A percentile compares a stretch with the other conserved stretches of the same genome.
phyloP scores from a whole-genome alignment of 2,113 vertebrate species.

The Scartelaos histophorus region DNA sequence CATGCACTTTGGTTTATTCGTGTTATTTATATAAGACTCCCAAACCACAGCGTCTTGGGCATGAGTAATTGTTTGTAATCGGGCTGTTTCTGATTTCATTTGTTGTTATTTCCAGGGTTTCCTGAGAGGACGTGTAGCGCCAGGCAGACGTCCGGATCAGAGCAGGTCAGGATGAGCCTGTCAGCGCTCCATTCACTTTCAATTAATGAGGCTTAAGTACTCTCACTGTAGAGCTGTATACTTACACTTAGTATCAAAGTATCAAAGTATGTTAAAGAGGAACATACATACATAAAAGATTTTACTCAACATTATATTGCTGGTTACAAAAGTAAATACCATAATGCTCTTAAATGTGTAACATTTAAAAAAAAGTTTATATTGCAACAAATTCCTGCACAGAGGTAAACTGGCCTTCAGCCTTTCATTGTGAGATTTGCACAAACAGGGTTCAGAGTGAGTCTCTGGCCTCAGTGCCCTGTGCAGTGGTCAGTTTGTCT shows the following conservation, averaged over 20 bases:
- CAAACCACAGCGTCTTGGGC: not conserved
- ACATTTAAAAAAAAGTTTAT: not conserved
- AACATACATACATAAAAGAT: not conserved
- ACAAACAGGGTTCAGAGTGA: conserved; percentile 52
- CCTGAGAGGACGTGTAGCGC: conserved; percentile 60
- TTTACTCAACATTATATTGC: not conserved
- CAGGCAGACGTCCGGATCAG: conserved; percentile 69
- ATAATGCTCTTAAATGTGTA: not conserved
- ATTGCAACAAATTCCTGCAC: not conserved
- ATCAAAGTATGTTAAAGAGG: not conserved
- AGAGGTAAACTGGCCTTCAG: not conserved
- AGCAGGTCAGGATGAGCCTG: conserved; percentile 43
- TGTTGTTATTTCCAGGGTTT: conserved; percentile 59
- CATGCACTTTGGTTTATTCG: not conserved
- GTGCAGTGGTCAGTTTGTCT: conserved; percentile 53
- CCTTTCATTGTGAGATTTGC: conserved; percentile 21
- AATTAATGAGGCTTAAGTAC: conserved; percentile 40
- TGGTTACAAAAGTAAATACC: not conserved
- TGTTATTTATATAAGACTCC: not conserved
- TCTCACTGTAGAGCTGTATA: conserved; percentile 19
- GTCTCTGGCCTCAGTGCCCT: conserved; percentile 55
- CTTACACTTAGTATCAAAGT: not conserved
- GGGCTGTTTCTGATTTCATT: conserved; percentile 50
- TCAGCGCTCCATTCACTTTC: conserved; percentile 51
- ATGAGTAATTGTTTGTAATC: not conserved